phyloP scores from a whole-genome alignment of 2,113 vertebrate species.

The Tachuris rubrigastra region DNA sequence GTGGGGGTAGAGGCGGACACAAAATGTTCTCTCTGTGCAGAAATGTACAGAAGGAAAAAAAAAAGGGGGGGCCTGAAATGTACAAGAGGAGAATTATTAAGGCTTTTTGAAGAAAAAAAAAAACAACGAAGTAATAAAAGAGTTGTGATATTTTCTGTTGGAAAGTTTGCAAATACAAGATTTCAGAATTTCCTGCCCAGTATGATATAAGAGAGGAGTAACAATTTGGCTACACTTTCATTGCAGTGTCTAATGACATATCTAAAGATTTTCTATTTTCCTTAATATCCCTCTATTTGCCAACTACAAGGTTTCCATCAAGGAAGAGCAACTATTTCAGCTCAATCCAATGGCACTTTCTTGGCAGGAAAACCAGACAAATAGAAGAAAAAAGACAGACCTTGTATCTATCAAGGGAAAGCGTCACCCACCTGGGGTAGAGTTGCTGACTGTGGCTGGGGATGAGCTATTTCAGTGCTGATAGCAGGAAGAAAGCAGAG shows the following conservation, averaged over 20 bases:
- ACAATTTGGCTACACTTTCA: not conserved
- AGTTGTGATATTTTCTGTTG: not conserved
- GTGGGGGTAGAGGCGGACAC: not conserved
- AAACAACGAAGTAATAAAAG: not conserved
- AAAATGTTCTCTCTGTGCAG: not conserved
- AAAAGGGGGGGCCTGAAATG: not conserved
- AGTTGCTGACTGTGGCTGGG: constrained; percentile 39
- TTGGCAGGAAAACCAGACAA: constrained; percentile 47
- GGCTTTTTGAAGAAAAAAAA: not conserved
- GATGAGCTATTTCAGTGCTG: constrained; percentile 45
- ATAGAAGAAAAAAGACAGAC: constrained; percentile 4
- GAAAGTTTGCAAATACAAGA: not conserved
- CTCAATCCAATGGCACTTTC: constrained; percentile 12
- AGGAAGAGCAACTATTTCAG: constrained; percentile 9
- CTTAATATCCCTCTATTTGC: constrained; percentile 20
- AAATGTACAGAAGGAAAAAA: not conserved
- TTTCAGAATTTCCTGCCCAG: not conserved
- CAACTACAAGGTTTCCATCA: constrained; percentile 33
- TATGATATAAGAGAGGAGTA: not conserved
- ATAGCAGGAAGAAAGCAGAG: constrained; percentile 19
- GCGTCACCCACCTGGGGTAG: constrained; percentile 6
- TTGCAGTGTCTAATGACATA: not conserved
- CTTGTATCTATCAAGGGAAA: constrained; percentile 26
- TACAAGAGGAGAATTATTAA: not conserved
- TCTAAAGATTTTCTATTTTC: constrained; percentile 36